Evolutionary conservation across 2,797 vertebrate species (phyloP).

Genomic region (Steatocranus sp.): DNA sequence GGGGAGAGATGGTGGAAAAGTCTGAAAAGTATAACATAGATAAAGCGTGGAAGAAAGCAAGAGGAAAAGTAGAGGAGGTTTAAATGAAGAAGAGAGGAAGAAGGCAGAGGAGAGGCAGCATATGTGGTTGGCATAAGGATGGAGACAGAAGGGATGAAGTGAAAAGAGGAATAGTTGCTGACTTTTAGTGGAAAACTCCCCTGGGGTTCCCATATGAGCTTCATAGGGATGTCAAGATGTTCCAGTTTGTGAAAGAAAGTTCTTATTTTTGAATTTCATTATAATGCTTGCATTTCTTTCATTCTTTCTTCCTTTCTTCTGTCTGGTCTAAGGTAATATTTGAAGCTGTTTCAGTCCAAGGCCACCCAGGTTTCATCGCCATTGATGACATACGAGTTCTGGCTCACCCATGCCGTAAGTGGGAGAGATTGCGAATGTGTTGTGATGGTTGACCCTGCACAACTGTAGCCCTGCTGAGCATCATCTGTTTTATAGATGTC

Average conservation of each 20-base stretch:
- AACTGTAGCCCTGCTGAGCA: slow-evolving; percentile 18
- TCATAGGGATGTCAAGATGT: slow-evolving; percentile 22
- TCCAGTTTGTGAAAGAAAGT: neutral
- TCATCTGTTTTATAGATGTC: slow-evolving; percentile 36
- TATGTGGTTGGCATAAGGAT: slow-evolving; percentile 44
- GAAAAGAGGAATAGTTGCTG: slow-evolving; percentile 34
- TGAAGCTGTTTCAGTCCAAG: slow-evolving; percentile 91
- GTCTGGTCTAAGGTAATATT: slow-evolving; percentile 85
- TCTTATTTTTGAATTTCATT: neutral
- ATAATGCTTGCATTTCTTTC: neutral
- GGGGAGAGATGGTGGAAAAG: neutral
- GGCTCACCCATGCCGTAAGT: slow-evolving; percentile 95
- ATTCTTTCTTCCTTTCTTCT: neutral
- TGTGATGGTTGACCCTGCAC: slow-evolving; percentile 13
- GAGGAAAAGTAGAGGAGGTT: neutral
- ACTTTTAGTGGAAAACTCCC: slow-evolving; percentile 32
- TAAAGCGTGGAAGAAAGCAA: neutral
- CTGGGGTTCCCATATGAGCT: slow-evolving; percentile 39
- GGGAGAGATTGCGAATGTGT: neutral
- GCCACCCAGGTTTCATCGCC: slow-evolving; percentile 92
- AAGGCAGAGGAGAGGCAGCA: neutral
- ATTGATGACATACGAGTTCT: slow-evolving; percentile 94
- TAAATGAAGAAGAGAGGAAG: neutral
- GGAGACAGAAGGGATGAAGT: slow-evolving; percentile 39
- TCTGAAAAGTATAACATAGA: neutral